These are phyloP conservation scores for Holothuria leucospilota DNA, from an alignment of 53 echinoderm and acorn worm genomes.

Conservation along the genomic window DNA sequence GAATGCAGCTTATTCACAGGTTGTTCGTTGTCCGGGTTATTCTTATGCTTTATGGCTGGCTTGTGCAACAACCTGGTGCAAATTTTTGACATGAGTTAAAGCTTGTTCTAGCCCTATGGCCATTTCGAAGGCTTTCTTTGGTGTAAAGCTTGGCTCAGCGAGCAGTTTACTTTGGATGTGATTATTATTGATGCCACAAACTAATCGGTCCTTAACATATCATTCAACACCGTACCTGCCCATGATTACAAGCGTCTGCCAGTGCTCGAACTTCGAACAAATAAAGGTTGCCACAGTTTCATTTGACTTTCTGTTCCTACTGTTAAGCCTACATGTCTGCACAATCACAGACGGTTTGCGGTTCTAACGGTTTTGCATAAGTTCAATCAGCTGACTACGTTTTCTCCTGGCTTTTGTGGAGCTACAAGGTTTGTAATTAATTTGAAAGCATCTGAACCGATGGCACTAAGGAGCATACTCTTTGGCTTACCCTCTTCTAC, in stretches of 20 bases:
- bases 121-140: conserved; percentile 38
- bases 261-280: conserved; percentile 38
- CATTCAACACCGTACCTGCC: conserved; percentile 19
- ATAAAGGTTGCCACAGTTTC: conserved; percentile 46
- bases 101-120: conserved; percentile 12
- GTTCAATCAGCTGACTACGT: conserved; percentile 29
- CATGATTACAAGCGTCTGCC: conserved; percentile 55
- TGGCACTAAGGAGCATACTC: neutral
- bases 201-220: conserved; percentile 63
- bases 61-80: too few species aligned
- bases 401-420: conserved; percentile 58
- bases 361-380: conserved; percentile 43
- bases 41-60: too few species aligned
- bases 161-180: conserved; percentile 51
- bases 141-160: conserved; percentile 18
- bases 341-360: conserved; percentile 22
- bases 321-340: conserved; percentile 44
- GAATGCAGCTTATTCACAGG: too few species aligned
- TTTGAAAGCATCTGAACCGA: conserved; percentile 16
- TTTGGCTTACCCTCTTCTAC: neutral
- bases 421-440: conserved; percentile 35
- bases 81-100: too few species aligned
- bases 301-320: conserved; percentile 26
- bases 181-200: conserved; percentile 48
- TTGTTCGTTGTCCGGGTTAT: too few species aligned